Conservation (phyloP, 2,797 vertebrate species). For the Cetoscarus ocellatus region DNA sequence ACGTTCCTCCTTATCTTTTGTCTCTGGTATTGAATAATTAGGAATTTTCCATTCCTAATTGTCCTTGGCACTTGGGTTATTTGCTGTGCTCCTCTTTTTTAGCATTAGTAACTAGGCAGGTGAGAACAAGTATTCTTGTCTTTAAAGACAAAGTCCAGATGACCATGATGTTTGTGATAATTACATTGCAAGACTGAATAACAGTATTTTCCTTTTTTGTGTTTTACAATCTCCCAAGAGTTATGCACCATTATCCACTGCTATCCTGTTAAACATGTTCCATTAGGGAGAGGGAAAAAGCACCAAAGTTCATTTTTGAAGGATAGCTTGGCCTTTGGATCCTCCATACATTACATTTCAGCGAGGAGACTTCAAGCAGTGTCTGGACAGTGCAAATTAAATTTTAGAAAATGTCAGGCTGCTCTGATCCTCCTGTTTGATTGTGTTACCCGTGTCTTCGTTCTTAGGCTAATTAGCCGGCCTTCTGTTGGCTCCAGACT, state of each 20-base stretch:
- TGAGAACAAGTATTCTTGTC: background rate
- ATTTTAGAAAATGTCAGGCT: conserved; percentile 77
- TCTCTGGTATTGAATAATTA: background rate
- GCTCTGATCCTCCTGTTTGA: conserved; percentile 55
- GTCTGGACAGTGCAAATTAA: conserved; percentile 73
- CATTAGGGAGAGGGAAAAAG: background rate
- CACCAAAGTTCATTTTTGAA: conserved; percentile 11
- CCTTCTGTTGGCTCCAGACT: conserved; percentile 37
- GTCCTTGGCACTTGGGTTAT: background rate
- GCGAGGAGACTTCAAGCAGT: conserved; percentile 37
- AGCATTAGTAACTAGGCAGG: background rate
- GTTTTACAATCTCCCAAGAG: background rate
- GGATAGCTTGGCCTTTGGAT: conserved; percentile 26
- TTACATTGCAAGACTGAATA: background rate
- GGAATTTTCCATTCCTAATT: background rate
- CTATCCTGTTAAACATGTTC: background rate
- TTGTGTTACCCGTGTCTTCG: conserved; percentile 61
- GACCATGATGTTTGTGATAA: background rate
- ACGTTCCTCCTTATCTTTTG: background rate
- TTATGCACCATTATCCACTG: background rate
- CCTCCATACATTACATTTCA: conserved; percentile 39
- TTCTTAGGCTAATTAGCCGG: conserved; percentile 65
- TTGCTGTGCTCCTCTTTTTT: background rate
- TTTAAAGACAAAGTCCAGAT: background rate
- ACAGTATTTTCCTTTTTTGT: rapidly evolving